Conservation (phyloP, 2,797 vertebrate genomes). For the Acanthurus lineatus region DNA sequence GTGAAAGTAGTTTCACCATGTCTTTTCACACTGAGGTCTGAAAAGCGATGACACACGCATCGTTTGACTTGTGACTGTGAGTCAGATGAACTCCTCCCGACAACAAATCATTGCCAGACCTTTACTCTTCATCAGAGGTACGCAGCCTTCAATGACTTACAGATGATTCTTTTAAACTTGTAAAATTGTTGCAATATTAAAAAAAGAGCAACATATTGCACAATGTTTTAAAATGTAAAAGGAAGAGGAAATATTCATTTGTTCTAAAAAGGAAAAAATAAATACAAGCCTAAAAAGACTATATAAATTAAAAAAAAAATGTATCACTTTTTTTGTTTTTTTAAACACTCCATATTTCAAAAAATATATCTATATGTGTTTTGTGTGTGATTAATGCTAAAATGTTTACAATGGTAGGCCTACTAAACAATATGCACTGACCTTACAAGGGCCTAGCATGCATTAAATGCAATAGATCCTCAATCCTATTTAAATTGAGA, state of each 20-base stretch:
- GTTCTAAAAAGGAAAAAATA: background rate
- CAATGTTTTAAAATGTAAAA: background rate
- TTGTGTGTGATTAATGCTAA: background rate
- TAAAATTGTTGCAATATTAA: background rate
- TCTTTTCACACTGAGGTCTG: no score
- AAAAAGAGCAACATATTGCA: background rate
- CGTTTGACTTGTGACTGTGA: slow-evolving; percentile 40
- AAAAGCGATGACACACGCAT: background rate
- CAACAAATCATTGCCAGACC: background rate
- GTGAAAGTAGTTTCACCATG: background rate
- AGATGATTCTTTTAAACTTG: background rate
- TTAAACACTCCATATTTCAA: background rate
- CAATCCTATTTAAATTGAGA: no score
- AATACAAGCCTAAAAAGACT: background rate
- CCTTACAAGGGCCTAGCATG: background rate
- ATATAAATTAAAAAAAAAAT: background rate
- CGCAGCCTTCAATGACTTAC: background rate
- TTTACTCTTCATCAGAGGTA: background rate
- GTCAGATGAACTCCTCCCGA: slow-evolving; percentile 37
- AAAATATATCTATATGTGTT: background rate
- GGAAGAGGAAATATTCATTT: background rate
- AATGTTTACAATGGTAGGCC: background rate
- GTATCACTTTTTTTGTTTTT: no score
- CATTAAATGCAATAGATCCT: background rate
- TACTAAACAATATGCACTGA: background rate